phyloP scores from a whole-genome alignment of 2,888 invertebrate species.

The Dolichomitus sp. region DNA sequence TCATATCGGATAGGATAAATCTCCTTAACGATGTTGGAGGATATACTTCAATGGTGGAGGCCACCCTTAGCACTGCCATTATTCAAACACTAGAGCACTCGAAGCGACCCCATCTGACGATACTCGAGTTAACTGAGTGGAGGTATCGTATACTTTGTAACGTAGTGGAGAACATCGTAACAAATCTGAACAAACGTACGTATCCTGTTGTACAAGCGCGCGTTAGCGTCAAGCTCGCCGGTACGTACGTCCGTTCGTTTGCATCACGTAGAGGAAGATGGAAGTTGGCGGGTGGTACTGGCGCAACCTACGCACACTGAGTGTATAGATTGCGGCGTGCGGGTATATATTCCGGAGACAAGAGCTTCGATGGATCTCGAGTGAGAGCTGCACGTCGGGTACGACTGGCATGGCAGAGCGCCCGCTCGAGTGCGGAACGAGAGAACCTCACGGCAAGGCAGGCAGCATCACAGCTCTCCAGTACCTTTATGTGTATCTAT shows the following conservation, averaged over 20 bases:
- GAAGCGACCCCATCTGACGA: not conserved
- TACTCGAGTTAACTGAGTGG: slow-evolving; percentile 9
- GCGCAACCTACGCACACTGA: slow-evolving; percentile 50
- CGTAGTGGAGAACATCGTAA: slow-evolving; percentile 14
- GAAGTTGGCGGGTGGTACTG: slow-evolving; percentile 47
- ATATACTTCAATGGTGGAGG: not conserved
- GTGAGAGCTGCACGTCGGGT: slow-evolving; percentile 55
- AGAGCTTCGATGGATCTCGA: slow-evolving; percentile 63
- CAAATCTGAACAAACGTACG: slow-evolving; percentile 42
- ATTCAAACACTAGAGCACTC: slow-evolving; percentile 11
- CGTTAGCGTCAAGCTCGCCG: slow-evolving; percentile 40
- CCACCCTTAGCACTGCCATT: slow-evolving; percentile 10
- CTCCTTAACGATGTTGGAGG: slow-evolving; percentile 1
- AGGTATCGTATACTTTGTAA: not conserved
- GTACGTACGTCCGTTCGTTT: slow-evolving; percentile 37
- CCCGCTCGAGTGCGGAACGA: slow-evolving; percentile 52
- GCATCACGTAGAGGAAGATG: slow-evolving; percentile 52
- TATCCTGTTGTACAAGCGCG: slow-evolving; percentile 9
- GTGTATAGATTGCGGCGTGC: slow-evolving; percentile 1
- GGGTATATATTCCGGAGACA: slow-evolving; percentile 36
- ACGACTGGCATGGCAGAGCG: slow-evolving; percentile 43
- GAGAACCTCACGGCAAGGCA: slow-evolving; percentile 19
- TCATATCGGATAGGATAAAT: not conserved
- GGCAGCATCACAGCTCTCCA: slow-evolving; percentile 11
- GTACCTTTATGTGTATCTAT: slow-evolving; percentile 31